Evolutionary conservation across 2,797 vertebrate species (phyloP).

Genomic region (Pelodytes ibericus): DNA sequence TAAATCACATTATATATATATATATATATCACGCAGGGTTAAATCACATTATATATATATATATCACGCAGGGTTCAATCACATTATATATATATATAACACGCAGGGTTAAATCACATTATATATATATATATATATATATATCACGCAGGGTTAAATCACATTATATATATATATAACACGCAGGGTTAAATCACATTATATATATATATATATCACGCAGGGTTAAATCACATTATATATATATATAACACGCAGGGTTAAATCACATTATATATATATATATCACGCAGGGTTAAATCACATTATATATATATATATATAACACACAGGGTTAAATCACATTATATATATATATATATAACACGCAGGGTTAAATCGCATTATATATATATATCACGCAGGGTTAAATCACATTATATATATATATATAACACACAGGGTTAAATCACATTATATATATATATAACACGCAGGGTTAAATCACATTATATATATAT

Average conservation of each 20-base stretch:
- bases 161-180: background rate
- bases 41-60: background rate
- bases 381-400: background rate
- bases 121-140: no score
- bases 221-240: background rate
- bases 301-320: background rate
- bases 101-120: background rate
- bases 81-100: background rate
- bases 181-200: background rate
- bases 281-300: background rate
- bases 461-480: background rate
- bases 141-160: background rate
- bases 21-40: background rate
- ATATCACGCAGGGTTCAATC: background rate
- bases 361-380: background rate
- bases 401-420: background rate
- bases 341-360: background rate
- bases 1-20: background rate
- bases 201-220: background rate
- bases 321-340: background rate
- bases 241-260: background rate
- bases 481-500: background rate
- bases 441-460: background rate
- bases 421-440: background rate
- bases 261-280: background rate